Evolutionary conservation across 37 sponge, comb jelly and placozoan species (phyloP), one percentile per base, ranked within the genome.

Genomic region (Theonella swinhoei): DNA sequence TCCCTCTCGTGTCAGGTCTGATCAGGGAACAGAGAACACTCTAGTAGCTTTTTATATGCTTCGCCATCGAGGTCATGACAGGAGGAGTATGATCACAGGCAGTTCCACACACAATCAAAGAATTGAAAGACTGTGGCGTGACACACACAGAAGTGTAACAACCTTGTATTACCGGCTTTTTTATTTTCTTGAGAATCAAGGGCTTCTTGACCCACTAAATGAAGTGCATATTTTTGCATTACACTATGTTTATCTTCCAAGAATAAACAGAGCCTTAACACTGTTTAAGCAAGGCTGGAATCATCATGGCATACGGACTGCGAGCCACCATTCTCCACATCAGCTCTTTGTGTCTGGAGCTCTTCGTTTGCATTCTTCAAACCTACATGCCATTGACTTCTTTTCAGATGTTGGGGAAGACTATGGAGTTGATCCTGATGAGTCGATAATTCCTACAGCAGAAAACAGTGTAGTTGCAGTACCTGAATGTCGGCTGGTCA

Each of bases 91-190:
- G 63, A 43, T 86, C 17, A 54, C 47, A 79, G 87, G 87, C 32
- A 58, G 67, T 5, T 70, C 71, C 9, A 79, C 79, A 32, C 87
- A 86, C 41, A 86, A 86, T 32, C 87, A 86, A 30, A 38, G 87
- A 11, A 86, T 86, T 2, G 87, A 86, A 61, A 29, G 87, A n/a
- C 36, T 86, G 23, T 86, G 87, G 87, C 23, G 73, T 17, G 87
- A 86, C 32, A 34, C 79, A 23, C 71, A 70, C 39, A 11, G 24
- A 29, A 40, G 80, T 62, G 80, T 86, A 2, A 73, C 78, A 0
- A 17, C 19, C 34, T 39, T 86, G 0, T 86, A 70, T 71, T 79
- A 86, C 38, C 59, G 67, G 32, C 74, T 86, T 22, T 86, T 86
- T 74, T 64, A 73, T 47, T 74, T 61, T 33, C 54, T 86, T 7